Conservation (phyloP, 1,140 invertebrate genomes). For the Platorchestia sp. region DNA sequence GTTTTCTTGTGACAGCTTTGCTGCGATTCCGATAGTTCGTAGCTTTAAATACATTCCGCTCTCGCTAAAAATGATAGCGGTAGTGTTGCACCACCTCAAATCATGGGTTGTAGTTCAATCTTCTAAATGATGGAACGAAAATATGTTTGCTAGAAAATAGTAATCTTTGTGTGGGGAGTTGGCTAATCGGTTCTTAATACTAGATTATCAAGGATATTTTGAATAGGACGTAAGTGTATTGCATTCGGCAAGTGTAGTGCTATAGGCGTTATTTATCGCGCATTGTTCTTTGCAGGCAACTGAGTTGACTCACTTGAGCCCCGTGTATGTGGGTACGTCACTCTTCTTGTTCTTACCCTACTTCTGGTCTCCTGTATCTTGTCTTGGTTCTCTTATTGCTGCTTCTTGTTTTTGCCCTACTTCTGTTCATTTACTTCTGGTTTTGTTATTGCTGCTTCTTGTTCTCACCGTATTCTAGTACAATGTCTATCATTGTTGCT, state of each 20-base stretch:
- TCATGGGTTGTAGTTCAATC: not conserved
- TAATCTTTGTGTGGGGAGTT: not conserved
- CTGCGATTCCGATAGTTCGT: not conserved
- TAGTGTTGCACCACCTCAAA: not conserved
- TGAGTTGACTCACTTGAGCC: slow-evolving; percentile 7
- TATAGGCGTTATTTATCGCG: not conserved
- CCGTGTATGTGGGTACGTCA: slow-evolving; percentile 33
- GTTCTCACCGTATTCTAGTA: too few relatives aligned
- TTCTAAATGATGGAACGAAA: not conserved
- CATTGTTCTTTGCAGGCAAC: slow-evolving; percentile 46
- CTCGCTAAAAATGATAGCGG: not conserved
- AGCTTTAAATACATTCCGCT: not conserved
- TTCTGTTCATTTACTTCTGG: too few relatives aligned
- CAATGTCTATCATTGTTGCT: too few relatives aligned
- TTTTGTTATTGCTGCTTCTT: too few relatives aligned
- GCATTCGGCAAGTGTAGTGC: not conserved
- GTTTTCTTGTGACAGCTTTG: not conserved
- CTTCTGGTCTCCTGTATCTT: not conserved
- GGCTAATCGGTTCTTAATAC: too few relatives aligned
- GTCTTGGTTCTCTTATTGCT: too few relatives aligned
- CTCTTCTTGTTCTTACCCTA: slow-evolving; percentile 6
- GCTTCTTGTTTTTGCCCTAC: not conserved
- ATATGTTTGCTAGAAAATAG: not conserved
- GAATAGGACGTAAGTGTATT: not conserved
- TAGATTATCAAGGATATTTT: too few relatives aligned